Percentiles rank a stretch among this genome's conserved stretches.
Evolutionary conservation across 2,888 invertebrate genomes (phyloP).

Genomic region (Lacanobia oleracea): DNA sequence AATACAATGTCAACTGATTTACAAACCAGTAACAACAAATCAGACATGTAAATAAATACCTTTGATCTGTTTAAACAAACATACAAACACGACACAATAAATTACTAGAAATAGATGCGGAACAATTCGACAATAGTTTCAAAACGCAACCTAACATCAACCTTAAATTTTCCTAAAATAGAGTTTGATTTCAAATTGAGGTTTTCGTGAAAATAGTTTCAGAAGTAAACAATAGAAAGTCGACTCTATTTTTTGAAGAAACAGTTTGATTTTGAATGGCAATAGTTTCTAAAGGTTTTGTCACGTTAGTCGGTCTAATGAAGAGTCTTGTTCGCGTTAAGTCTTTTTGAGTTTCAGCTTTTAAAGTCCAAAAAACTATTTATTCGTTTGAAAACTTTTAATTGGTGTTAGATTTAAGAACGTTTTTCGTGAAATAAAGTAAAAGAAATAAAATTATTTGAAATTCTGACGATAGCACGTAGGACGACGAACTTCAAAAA

Average conservation of each 20-base stretch:
- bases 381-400: constrained; percentile 25
- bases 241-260: not conserved
- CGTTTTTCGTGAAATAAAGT: not conserved
- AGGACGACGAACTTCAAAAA: too few relatives aligned
- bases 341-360: constrained; percentile 30
- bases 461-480: not conserved
- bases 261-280: constrained; percentile 12
- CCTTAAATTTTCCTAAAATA: accelerated
- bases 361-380: constrained; percentile 25
- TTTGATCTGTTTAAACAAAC: constrained; percentile 62
- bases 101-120: constrained; percentile 46
- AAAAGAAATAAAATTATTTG: too few relatives aligned
- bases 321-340: constrained; percentile 46
- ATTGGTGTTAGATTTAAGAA: constrained; percentile 21
- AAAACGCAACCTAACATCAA: not conserved
- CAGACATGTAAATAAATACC: constrained; percentile 60
- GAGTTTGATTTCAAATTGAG: not conserved
- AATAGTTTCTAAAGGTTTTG: constrained; percentile 23
- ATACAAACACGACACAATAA: constrained; percentile 52
- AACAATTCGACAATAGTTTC: constrained; percentile 31
- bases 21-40: constrained; percentile 55
- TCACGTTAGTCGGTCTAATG: constrained; percentile 41
- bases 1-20: constrained; percentile 48
- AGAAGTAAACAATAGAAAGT: not conserved
- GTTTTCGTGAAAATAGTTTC: constrained; percentile 14